Conservation (phyloP, 1,140 invertebrate genomes). For the Lordiphosa stackelbergi region DNA sequence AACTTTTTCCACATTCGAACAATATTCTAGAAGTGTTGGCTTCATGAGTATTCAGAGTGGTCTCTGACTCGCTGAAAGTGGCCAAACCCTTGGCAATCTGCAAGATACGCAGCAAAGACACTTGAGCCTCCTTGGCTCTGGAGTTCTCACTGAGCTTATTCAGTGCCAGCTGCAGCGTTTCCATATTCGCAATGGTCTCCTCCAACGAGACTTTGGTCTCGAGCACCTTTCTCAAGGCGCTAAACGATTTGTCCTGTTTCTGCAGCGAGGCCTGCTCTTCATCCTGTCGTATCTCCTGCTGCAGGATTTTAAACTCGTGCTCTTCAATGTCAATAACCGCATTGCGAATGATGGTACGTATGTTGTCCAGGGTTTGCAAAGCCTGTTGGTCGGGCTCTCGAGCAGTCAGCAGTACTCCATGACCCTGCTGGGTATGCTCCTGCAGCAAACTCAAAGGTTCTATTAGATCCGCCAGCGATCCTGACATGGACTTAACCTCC, state of each 20-base stretch:
- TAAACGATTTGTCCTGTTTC: conserved; percentile 64
- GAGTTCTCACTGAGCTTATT: conserved; percentile 45
- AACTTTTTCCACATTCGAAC: conserved; percentile 55
- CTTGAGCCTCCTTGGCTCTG: conserved; percentile 55
- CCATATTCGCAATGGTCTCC: conserved; percentile 52
- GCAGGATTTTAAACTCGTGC: conserved; percentile 66
- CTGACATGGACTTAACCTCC: conserved; percentile 66
- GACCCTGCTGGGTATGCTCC: conserved; percentile 57
- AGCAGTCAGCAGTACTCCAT: conserved; percentile 42
- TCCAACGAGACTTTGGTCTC: conserved; percentile 63
- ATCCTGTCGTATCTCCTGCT: conserved; percentile 67
- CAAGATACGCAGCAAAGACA: conserved; percentile 39
- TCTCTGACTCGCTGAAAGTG: conserved; percentile 53
- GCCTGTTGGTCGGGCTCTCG: conserved; percentile 48
- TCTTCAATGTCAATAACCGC: conserved; percentile 71
- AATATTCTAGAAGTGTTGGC: conserved; percentile 48
- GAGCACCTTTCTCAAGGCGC: conserved; percentile 55
- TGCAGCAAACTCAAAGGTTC: conserved; percentile 67
- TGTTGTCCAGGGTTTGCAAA: conserved; percentile 50
- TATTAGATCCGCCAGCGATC: conserved; percentile 72
- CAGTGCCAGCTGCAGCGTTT: conserved; percentile 46
- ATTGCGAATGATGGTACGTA: conserved; percentile 58
- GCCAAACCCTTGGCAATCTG: conserved; percentile 55
- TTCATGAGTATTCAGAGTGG: conserved; percentile 39
- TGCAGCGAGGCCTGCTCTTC: conserved; percentile 51